Evolutionary conservation across 2,113 vertebrate species (phyloP).

Genomic region (Zosterops borbonicus): DNA sequence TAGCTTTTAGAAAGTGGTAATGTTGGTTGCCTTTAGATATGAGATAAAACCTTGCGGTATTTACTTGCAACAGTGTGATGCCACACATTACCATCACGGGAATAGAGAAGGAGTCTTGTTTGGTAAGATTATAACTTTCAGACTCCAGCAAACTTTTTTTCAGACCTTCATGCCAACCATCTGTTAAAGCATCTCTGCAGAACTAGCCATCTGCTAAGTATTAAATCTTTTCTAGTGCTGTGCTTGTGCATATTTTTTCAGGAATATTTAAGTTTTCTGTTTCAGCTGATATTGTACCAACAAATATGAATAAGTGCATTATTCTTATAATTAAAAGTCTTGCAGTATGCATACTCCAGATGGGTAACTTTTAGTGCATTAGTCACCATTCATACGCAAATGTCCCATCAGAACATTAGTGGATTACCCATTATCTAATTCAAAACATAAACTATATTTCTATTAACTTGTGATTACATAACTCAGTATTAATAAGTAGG

Average conservation of each 20-base stretch:
- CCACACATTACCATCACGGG: neutral
- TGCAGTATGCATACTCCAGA: neutral
- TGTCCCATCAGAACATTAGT: neutral
- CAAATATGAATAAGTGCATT: neutral
- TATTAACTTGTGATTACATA: neutral
- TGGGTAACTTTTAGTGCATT: neutral
- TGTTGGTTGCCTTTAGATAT: neutral
- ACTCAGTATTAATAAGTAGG: neutral
- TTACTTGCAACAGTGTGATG: neutral
- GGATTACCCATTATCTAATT: neutral
- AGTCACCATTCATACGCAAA: neutral
- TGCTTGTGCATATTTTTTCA: neutral
- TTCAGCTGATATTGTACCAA: conserved; percentile 43
- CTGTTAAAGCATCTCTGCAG: conserved; percentile 51
- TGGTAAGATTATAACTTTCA: conserved; percentile 7
- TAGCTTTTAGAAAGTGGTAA: neutral
- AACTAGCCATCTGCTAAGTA: conserved; percentile 62
- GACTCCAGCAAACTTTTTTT: neutral
- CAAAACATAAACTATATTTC: neutral
- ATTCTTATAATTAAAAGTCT: neutral
- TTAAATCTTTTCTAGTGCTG: conserved; percentile 21
- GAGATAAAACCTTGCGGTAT: neutral
- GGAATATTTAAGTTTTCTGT: conserved; percentile 20
- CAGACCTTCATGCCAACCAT: conserved; percentile 60
- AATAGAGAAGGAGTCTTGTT: neutral